These are phyloP conservation scores for Lindbergichthys nudifrons DNA, from an alignment of 2,797 vertebrate species.

Conservation along the genomic window DNA sequence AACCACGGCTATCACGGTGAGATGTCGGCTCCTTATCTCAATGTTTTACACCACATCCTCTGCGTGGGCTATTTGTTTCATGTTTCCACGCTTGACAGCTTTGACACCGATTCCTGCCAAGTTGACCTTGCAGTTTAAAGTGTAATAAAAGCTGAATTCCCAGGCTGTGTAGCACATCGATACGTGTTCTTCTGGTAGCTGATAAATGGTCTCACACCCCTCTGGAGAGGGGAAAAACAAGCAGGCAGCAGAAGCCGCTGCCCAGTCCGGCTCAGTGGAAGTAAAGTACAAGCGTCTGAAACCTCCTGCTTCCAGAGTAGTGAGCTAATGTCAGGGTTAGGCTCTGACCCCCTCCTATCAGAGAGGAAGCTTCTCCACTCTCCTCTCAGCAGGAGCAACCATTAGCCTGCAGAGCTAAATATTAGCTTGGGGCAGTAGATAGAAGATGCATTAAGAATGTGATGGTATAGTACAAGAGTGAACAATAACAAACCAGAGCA, in stretches of 20 bases:
- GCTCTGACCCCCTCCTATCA: conserved; percentile 48
- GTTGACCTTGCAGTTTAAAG: conserved; percentile 81
- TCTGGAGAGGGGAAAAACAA: conserved; percentile 51
- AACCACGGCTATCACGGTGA: conserved; percentile 38
- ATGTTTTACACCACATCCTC: conserved; percentile 58
- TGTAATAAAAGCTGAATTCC: conserved; percentile 79
- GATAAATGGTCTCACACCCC: conserved; percentile 68
- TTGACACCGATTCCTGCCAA: conserved; percentile 73
- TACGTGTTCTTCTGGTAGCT: conserved; percentile 69
- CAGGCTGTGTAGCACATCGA: conserved; percentile 70
- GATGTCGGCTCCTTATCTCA: conserved; percentile 57
- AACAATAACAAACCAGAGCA: conserved; percentile 47
- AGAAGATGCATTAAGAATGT: conserved; percentile 57
- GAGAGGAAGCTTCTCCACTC: conserved; percentile 52
- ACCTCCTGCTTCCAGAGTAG: conserved; percentile 45
- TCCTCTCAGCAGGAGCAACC: conserved; percentile 60
- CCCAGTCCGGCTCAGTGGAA: conserved; percentile 62
- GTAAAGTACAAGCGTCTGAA: conserved; percentile 65
- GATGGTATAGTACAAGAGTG: conserved; percentile 41
- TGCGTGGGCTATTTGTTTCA: conserved; percentile 75
- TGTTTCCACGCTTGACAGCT: conserved; percentile 72
- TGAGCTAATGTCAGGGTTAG: conserved; percentile 58
- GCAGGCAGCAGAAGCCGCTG: conserved; percentile 60
- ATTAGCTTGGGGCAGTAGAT: conserved; percentile 62
- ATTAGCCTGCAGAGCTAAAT: conserved; percentile 69